phyloP scores from a whole-genome alignment of 2,113 vertebrate species.

The Vulpes vulpes region DNA sequence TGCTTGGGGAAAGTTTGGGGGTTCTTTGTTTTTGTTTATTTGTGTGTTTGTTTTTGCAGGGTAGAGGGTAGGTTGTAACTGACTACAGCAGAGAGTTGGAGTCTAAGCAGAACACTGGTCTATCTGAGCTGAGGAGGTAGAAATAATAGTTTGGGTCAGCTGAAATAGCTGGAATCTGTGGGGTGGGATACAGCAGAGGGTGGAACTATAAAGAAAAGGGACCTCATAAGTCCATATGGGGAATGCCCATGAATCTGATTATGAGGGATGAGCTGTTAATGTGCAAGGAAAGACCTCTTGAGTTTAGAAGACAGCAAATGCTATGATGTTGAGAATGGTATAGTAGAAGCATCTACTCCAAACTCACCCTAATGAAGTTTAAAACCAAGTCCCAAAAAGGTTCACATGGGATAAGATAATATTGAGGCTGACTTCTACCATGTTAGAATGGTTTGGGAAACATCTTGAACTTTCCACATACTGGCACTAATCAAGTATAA shows the following conservation, averaged over 20 bases:
- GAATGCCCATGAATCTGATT: neutral
- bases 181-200: neutral
- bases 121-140: neutral
- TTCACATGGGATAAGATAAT: neutral
- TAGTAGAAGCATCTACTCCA: neutral
- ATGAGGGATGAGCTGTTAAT: neutral
- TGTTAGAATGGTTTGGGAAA: neutral
- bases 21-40: neutral
- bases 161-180: neutral
- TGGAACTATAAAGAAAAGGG: neutral
- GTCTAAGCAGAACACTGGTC: neutral
- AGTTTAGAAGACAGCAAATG: neutral
- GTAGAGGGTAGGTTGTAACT: neutral
- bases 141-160: neutral
- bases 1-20: neutral
- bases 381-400: neutral
- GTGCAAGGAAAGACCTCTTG: neutral
- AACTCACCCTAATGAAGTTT: neutral
- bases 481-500: neutral
- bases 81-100: neutral
- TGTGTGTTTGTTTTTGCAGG: neutral
- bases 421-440: neutral
- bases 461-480: neutral
- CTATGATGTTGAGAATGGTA: neutral
- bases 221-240: neutral